A percentile compares a stretch with the other conserved stretches of the same genome.
phyloP scores from a whole-genome alignment of 2,888 invertebrate genomes.

The Chrysodeixis includens region DNA sequence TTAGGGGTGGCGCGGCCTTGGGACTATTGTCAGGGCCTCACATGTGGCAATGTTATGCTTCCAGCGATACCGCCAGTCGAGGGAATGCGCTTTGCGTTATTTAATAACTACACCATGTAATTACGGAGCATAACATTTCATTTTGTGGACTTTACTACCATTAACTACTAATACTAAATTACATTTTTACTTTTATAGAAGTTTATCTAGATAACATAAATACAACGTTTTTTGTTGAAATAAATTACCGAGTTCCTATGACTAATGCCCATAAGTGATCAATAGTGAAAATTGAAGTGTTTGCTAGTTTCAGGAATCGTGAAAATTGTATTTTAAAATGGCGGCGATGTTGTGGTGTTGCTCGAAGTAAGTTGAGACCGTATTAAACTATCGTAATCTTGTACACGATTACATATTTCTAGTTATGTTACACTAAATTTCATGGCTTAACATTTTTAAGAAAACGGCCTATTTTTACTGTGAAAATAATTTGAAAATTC shows the following conservation, averaged over 20 bases:
- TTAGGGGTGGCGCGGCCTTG: constrained; percentile 62
- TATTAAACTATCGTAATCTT: background rate
- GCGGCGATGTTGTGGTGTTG: background rate
- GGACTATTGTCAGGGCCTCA: constrained; percentile 58
- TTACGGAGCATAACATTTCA: constrained; percentile 30
- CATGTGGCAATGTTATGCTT: constrained; percentile 18
- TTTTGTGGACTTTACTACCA: constrained; percentile 10
- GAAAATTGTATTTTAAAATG: constrained; percentile 1
- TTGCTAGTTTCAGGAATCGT: background rate
- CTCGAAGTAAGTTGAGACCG: constrained; percentile 1
- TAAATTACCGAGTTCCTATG: background rate
- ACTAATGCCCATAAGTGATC: background rate
- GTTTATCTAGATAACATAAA: constrained; percentile 11
- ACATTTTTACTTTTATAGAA: too few relatives aligned
- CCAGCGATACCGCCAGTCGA: constrained; percentile 36
- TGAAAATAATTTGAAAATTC: too few relatives aligned
- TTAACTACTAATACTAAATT: constrained; percentile 6
- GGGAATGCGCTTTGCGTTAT: constrained; percentile 33
- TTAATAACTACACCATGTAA: constrained; percentile 14
- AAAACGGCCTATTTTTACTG: too few relatives aligned
- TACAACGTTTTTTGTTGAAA: constrained; percentile 3
- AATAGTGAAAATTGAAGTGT: background rate
- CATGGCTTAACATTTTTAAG: background rate
- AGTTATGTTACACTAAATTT: background rate
- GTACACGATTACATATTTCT: constrained; percentile 3